These are phyloP conservation scores for Vandiemenella viatica DNA, from an alignment of 2,888 invertebrate genomes.

Conservation along the genomic window DNA sequence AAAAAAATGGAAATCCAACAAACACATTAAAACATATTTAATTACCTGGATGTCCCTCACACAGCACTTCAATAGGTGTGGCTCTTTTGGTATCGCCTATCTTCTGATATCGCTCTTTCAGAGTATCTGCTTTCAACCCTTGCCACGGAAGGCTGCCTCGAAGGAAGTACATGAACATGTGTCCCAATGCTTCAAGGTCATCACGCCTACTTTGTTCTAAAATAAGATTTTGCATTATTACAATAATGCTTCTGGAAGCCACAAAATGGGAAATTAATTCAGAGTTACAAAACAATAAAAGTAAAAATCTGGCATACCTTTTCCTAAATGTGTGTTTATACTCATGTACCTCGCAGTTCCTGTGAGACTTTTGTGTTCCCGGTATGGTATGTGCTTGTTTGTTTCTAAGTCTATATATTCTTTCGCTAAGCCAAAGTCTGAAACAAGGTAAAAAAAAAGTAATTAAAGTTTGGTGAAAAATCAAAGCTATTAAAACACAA, in stretches of 20 bases:
- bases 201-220: slow-evolving; percentile 97
- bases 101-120: slow-evolving; percentile 99
- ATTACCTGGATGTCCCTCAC: slow-evolving; percentile 48
- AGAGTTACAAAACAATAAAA: no score
- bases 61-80: slow-evolving; percentile 86
- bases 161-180: slow-evolving; percentile 99
- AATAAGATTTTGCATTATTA: slow-evolving; percentile 18
- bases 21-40: not conserved
- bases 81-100: slow-evolving; percentile 99
- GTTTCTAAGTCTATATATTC: slow-evolving; percentile 99
- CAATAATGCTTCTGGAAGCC: not conserved
- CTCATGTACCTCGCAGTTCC: slow-evolving; percentile 99
- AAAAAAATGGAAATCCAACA: not conserved
- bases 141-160: slow-evolving; percentile 99
- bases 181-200: slow-evolving; percentile 97
- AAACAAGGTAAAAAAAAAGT: slow-evolving; percentile 21
- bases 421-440: slow-evolving; percentile 99
- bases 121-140: slow-evolving; percentile 97
- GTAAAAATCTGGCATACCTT: slow-evolving; percentile 42
- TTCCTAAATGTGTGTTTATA: slow-evolving; percentile 99
- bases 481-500: no score
- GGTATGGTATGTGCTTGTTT: slow-evolving; percentile 99
- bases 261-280: no score
- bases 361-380: slow-evolving; percentile 99
- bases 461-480: no score